Evolutionary conservation across 2,888 invertebrate genomes (phyloP).

Genomic region (Thysanoteuthis rhombus): DNA sequence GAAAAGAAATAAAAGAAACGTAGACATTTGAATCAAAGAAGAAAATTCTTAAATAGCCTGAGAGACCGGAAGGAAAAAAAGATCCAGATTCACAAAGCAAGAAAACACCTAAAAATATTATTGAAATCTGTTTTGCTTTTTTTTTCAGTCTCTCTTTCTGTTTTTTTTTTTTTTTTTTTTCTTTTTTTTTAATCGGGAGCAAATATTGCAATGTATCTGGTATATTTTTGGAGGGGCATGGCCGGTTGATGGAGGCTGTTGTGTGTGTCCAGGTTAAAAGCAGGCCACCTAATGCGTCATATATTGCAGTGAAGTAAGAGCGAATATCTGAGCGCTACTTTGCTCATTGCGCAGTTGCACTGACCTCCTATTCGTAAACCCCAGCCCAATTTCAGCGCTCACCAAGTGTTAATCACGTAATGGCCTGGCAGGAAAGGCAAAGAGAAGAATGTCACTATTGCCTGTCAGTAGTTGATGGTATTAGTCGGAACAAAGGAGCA

Average conservation of each 20-base stretch:
- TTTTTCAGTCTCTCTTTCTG: neutral
- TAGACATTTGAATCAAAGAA: no score
- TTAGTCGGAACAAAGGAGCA: neutral
- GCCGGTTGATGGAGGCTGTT: neutral
- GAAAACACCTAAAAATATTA: neutral
- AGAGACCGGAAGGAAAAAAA: no score
- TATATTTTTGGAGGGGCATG: neutral
- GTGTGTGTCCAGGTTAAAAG: neutral
- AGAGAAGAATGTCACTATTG: neutral
- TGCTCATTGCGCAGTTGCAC: neutral
- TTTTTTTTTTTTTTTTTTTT: neutral
- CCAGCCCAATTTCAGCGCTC: neutral
- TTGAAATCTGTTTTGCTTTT: neutral
- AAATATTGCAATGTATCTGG: neutral
- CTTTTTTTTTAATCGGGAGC: neutral
- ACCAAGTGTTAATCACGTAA: no score
- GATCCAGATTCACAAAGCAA: no score
- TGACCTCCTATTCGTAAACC: neutral
- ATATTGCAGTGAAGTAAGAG: neutral
- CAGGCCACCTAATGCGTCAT: neutral
- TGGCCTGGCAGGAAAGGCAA: neutral
- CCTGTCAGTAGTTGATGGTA: neutral
- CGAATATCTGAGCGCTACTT: neutral
- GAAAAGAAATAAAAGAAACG: neutral
- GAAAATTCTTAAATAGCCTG: no score